Evolutionary conservation across 1,140 invertebrate species (phyloP), one percentile per base, ranked within the genome.

Genomic region (Drosophila jambulina): DNA sequence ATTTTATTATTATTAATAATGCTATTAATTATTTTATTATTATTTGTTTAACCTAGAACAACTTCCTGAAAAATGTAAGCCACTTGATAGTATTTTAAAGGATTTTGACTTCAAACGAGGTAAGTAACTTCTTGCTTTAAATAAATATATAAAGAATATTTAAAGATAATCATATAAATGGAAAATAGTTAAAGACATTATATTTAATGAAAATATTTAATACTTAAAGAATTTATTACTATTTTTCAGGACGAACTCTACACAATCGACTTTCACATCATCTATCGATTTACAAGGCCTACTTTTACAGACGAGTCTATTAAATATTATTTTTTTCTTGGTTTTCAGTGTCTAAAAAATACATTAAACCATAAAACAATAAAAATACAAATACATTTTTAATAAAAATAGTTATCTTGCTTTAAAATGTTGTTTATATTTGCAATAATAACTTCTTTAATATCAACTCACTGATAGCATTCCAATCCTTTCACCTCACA

Each of bases 401-500:
- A 45, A 25, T 15, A 13, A 13, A 34, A 12, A 32, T 51, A 29
- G 19, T 19, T 8, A n/a, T 27, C 1, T 27, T 3, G 1, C 17
- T 10, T 10, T 27, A 27, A 27, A 49, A 0, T 7, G 12, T 23
- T 19, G 10, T 9, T 4, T 42, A 19, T 2, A 12, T 19, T 43
- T 10, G 2, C 19, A 43, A 19, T 19, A 43, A 43, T 9, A n/a
- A 43, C n/a, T 42, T 4, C n/a, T 42, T 19, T 42, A 42, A 21
- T 12, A 43, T 21, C 10, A 21, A 6, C 19, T 21, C 21, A 5
- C 19, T 21, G 4, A 45, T 6, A 7, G 43, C 12, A 19, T 1
- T 1, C 23, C 56, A 53, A 43, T 51, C 65, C 29, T 53, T n/a
- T 21, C 29, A 38, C 71, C 57, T 71, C 48, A 51, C 69, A 59